Percentiles rank a stretch among this genome's conserved stretches.
These are phyloP conservation scores for Hermodice carunculata DNA, from an alignment of 2,888 invertebrate genomes.

Conservation along the genomic window DNA sequence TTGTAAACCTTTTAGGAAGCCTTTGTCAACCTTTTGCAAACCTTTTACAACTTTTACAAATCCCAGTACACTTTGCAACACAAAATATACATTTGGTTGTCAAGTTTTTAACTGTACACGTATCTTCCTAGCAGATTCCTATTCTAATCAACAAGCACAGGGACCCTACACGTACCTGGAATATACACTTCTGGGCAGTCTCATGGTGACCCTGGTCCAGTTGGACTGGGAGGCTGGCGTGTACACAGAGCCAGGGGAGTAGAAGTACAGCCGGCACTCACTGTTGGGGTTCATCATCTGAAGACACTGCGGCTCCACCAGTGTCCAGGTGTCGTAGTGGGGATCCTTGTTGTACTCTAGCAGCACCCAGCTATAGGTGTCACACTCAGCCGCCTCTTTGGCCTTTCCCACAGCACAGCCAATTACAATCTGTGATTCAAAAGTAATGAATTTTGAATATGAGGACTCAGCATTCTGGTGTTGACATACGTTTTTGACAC, in stretches of 20 bases:
- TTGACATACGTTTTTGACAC: not conserved
- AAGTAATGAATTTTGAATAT: not conserved
- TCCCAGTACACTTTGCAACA: too few species aligned
- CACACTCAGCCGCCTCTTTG: too few species aligned
- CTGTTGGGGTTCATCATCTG: slow-evolving; percentile 57
- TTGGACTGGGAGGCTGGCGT: slow-evolving; percentile 54
- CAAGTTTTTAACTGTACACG: too few species aligned
- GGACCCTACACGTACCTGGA: too few species aligned
- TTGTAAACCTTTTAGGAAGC: too few species aligned
- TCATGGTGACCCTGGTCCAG: slow-evolving; percentile 68
- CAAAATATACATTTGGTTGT: too few species aligned
- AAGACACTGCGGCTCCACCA: slow-evolving; percentile 65
- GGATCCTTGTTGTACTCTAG: slow-evolving; percentile 68
- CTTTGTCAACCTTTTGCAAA: too few species aligned
- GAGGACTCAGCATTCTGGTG: too few species aligned
- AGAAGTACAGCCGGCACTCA: slow-evolving; percentile 67
- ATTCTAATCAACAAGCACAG: too few species aligned
- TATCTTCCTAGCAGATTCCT: too few species aligned
- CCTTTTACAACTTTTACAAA: too few species aligned
- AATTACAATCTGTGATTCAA: slow-evolving; percentile 62
- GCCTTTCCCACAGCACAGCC: slow-evolving; percentile 61
- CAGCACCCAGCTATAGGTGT: slow-evolving; percentile 51
- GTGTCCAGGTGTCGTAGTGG: slow-evolving; percentile 59
- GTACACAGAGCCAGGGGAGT: slow-evolving; percentile 62
- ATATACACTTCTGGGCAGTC: too few species aligned